Base-by-base conservation (phyloP, 2,113 vertebrate species). In the Marmota flaviventris region DNA sequence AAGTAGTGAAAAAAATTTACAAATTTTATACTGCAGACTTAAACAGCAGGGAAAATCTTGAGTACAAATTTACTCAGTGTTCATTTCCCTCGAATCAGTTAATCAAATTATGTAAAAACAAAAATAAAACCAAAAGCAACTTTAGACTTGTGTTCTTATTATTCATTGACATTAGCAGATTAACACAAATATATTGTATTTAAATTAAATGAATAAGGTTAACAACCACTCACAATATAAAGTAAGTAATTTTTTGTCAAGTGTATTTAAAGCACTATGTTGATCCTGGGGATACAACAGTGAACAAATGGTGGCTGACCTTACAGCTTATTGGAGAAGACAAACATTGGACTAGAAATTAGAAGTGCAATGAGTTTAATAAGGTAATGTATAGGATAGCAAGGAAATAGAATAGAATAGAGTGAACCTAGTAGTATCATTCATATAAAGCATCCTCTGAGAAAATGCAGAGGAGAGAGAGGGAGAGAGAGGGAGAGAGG, bases 201-300 rank as follows among this genome's bases (percentile, higher is more conserved):
- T 95, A 69, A 84, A 56, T 58, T 92, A 92, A 97, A 82, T 67
- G 24, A 78, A 61, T 72, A 81, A 22, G 5, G 85, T 95, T 85
- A 94, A 56, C 56, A 92, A 8, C 2, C 8, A 79, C 75, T n/a
- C 2, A 17, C 1, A 53, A 9, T 67, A 53, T 92, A 67, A 93
- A 81, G 8, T 75, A 24, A 82, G 39, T 82, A 70, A 53, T 83
- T 48, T 77, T 82, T 75, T 84, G 58, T 95, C 39, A 69, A 84
- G 18, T 85, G 45, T 72, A 93, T 92, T 85, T n/a, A 32, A 85
- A 93, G 58, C 5, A 37, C 3, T 77, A 1, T 9, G 5, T 72
- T 93, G 13, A 83, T 6, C 27, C 17, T 75, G 53, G 17, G 12
- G 20, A 77, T 75, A 22, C 32, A 91, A 94, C 5, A 8, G 27